Percentiles rank a stretch among this genome's conserved stretches.
These are phyloP conservation scores for Sebastes alutus DNA, from an alignment of 2,797 vertebrate species.

Conservation along the genomic window DNA sequence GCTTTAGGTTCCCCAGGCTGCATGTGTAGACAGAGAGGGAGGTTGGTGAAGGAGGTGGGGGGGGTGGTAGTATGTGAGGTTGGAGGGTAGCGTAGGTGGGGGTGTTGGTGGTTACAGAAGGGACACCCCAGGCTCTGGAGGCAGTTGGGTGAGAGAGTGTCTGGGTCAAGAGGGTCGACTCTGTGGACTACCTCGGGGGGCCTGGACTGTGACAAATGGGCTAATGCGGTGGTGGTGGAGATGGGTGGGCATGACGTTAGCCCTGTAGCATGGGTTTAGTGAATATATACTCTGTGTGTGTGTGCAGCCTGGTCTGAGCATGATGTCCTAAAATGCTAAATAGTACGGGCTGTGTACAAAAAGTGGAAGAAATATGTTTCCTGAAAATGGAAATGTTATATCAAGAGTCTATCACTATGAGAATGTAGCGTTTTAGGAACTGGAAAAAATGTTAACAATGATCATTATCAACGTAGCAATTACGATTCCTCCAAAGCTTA, in stretches of 20 bases:
- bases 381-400: neutral
- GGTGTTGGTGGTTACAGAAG: slow-evolving; percentile 43
- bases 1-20: slow-evolving; percentile 66
- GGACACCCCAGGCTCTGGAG: slow-evolving; percentile 53
- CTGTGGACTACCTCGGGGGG: slow-evolving; percentile 33
- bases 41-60: slow-evolving; percentile 7
- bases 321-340: neutral
- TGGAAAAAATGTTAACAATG: neutral
- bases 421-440: neutral
- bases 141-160: slow-evolving; percentile 63
- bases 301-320: neutral
- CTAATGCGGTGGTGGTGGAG: slow-evolving; percentile 22
- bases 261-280: slow-evolving; percentile 8
- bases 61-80: slow-evolving; percentile 16
- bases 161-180: slow-evolving; percentile 54
- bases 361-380: neutral
- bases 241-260: slow-evolving; percentile 26
- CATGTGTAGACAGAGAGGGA: slow-evolving; percentile 39
- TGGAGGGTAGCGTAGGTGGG: slow-evolving; percentile 12
- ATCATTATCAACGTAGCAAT: neutral
- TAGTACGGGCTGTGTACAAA: neutral
- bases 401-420: neutral
- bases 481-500: too few species aligned
- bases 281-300: neutral
- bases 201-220: slow-evolving; percentile 50